Evolutionary conservation across 2,797 vertebrate genomes (phyloP).

Genomic region (Pyrocephalus nanus): DNA sequence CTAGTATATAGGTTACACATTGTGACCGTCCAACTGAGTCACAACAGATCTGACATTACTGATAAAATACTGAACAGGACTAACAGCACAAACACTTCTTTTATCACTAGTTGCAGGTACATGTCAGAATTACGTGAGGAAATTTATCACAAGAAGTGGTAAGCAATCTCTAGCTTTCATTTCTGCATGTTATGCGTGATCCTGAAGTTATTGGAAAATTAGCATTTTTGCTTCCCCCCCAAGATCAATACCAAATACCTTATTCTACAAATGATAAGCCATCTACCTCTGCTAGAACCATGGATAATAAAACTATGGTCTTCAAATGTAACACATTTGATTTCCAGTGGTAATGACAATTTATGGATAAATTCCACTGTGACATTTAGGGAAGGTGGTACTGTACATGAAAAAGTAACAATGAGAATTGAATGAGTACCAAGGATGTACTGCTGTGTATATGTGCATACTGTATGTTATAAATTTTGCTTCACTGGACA

Average conservation of each 20-base stretch:
- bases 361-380: not conserved
- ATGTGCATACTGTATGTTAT: not conserved
- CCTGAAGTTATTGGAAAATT: not conserved
- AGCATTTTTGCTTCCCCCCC: not conserved
- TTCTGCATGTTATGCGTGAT: not conserved
- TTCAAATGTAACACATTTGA: not conserved
- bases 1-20: slow-evolving; percentile 81
- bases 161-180: slow-evolving; percentile 15
- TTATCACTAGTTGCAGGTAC: slow-evolving; percentile 60
- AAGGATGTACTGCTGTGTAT: not conserved
- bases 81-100: slow-evolving; percentile 66
- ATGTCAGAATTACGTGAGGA: slow-evolving; percentile 53
- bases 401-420: not conserved
- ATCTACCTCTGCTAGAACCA: not conserved
- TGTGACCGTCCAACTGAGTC: slow-evolving; percentile 71
- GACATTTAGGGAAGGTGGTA: not conserved
- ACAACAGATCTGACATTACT: slow-evolving; percentile 76
- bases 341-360: not conserved
- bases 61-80: slow-evolving; percentile 75
- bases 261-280: not conserved
- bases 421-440: not conserved
- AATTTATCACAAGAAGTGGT: slow-evolving; percentile 1
- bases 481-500: not conserved
- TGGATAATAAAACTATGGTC: not conserved
- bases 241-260: not conserved